A percentile compares a stretch with the other conserved stretches of the same genome.
Conservation (phyloP, 2,888 invertebrate species). For the Drosophila fungiperda region DNA sequence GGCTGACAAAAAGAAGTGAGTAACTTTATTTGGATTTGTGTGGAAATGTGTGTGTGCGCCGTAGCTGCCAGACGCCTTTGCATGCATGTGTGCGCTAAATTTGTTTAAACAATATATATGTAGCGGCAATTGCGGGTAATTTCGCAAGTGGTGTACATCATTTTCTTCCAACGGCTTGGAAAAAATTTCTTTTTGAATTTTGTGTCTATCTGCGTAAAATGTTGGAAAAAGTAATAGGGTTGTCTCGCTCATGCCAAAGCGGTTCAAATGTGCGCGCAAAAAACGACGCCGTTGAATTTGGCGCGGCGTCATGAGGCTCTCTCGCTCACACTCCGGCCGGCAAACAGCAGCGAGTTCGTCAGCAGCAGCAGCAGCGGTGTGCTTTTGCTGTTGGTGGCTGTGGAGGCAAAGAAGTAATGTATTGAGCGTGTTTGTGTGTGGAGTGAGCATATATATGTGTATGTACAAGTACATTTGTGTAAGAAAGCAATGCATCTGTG, state of each 20-base stretch:
- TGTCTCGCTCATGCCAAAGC: constrained; percentile 66
- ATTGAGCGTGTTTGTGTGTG: constrained; percentile 36
- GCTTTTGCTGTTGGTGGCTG: constrained; percentile 46
- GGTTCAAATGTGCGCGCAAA: constrained; percentile 67
- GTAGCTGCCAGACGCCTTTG: neutral
- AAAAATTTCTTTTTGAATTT: constrained; percentile 77
- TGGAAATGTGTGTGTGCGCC: constrained; percentile 43
- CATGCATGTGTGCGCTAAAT: constrained; percentile 46
- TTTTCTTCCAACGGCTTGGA: constrained; percentile 67
- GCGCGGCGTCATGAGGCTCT: constrained; percentile 76
- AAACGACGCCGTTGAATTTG: constrained; percentile 78
- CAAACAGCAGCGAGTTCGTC: constrained; percentile 61
- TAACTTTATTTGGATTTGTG: constrained; percentile 63
- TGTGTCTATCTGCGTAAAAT: constrained; percentile 80
- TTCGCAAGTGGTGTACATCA: constrained; percentile 62
- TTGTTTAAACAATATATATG: constrained; percentile 53
- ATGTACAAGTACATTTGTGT: constrained; percentile 26
- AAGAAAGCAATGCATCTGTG: constrained; percentile 49
- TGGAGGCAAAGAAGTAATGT: constrained; percentile 63
- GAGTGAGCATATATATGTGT: constrained; percentile 68
- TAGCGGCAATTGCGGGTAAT: constrained; percentile 43
- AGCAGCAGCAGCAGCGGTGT: constrained; percentile 37
- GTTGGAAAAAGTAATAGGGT: constrained; percentile 49
- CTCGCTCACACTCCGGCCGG: constrained; percentile 77
- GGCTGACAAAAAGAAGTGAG: constrained; percentile 85